Evolutionary conservation across 2,888 invertebrate species (phyloP).

Genomic region (Neoitamus cyanurus): DNA sequence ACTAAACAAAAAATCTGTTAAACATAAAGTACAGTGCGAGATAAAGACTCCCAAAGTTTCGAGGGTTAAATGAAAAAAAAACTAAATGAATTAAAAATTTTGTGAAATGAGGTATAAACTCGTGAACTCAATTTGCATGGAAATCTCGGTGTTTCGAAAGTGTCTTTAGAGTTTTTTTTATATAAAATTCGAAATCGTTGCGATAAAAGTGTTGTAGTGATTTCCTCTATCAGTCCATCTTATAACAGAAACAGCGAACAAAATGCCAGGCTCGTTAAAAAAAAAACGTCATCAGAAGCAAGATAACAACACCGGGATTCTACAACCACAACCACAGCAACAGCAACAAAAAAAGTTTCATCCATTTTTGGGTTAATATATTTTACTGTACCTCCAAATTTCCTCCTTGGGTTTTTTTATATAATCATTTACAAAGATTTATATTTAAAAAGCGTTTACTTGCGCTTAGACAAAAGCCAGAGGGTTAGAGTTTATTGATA

Average conservation of each 20-base stretch:
- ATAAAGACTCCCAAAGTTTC: slow-evolving; percentile 1
- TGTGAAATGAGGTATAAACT: not conserved
- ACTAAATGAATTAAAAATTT: slow-evolving; percentile 21
- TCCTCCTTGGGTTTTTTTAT: slow-evolving; percentile 5
- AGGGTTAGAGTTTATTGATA: not conserved
- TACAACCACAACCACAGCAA: not conserved
- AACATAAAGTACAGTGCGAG: slow-evolving; percentile 3
- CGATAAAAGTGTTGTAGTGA: not conserved
- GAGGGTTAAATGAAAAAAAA: not conserved
- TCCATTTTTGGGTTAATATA: not conserved
- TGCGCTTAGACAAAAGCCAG: not conserved
- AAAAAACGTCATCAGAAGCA: not conserved
- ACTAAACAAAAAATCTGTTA: slow-evolving; percentile 13
- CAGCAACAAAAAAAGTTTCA: not conserved
- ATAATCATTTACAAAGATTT: not conserved
- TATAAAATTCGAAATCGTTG: not conserved
- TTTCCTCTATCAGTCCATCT: not conserved
- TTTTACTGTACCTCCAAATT: not conserved
- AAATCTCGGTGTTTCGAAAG: slow-evolving; percentile 30
- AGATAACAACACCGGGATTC: not conserved
- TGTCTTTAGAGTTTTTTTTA: slow-evolving; percentile 8
- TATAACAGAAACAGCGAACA: not conserved
- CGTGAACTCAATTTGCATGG: slow-evolving; percentile 20
- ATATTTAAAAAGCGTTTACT: not conserved
- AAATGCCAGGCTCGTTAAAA: not conserved